Base-by-base conservation (phyloP, 2,113 vertebrate genomes). In the Calyptomena viridis region DNA sequence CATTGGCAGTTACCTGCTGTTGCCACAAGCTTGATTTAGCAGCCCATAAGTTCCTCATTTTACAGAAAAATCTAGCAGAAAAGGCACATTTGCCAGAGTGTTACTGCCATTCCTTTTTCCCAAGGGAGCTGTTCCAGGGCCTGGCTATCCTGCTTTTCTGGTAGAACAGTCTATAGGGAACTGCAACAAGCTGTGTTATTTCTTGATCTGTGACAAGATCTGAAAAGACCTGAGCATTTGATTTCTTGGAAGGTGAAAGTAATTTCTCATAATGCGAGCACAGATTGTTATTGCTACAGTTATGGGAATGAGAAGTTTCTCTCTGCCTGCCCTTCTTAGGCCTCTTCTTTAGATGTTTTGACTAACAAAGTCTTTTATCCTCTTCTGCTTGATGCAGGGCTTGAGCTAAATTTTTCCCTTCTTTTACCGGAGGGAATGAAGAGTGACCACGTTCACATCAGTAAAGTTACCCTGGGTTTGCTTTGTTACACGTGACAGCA, bases 201-300 rank as follows among this genome's bases (percentile, higher is more conserved):
- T 77, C 84, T 91, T 86, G 59, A 85, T 93, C 81, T 85, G 53
- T 46, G 40, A 55, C 0, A 1, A 87, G 78, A 47, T 67, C 72
- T 77, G 84, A 44, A n/a, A 69, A 84, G 82, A 74, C 7, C 1
- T 14, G 64, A 74, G 64, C 72, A 8, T 86, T 78, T 88, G 82
- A 80, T 90, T 96, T 97, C 94, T 96, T 2, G 1, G 91, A 95
- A 95, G 93, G 89, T 93, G 89, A 93, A 95, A 91, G 93, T 89
- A 13, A 74, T 88, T 97, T 96, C 88, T 90, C 23, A 16, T 75
- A 67, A 86, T n/a, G n/a, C 0, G 0, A 62, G 50, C 1, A 3
- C 58, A 35, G 78, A 69, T 75, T 0, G 5, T 93, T 94, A 69
- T 5, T 87, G 82, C 82, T 47, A 6, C 60, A 23, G 72, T 74